These are phyloP conservation scores for Eleginops maclovinus DNA, from an alignment of 2,113 vertebrate species.

Conservation along the genomic window DNA sequence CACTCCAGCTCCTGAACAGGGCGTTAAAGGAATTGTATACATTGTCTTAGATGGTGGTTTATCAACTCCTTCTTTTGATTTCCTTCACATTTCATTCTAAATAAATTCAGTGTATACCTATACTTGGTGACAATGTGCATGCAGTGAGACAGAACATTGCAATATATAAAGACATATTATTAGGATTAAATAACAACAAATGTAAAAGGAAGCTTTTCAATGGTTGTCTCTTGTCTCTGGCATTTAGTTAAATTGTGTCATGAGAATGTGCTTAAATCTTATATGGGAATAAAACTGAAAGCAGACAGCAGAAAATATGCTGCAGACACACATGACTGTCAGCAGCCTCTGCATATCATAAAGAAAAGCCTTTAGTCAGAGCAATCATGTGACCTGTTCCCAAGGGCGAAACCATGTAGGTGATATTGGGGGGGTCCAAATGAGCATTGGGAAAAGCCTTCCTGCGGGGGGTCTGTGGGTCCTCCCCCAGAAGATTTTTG, in stretches of 20 bases:
- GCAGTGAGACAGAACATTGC: background rate
- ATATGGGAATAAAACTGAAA: constrained; percentile 15
- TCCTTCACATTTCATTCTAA: background rate
- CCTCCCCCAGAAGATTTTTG: too few species aligned
- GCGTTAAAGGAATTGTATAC: background rate
- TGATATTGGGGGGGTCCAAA: too few species aligned
- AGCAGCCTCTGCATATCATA: constrained; percentile 40
- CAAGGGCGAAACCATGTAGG: too few species aligned
- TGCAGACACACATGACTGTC: constrained; percentile 51
- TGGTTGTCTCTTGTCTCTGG: background rate
- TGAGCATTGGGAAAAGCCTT: too few species aligned
- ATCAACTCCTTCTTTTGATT: background rate
- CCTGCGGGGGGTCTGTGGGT: too few species aligned
- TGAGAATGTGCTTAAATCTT: background rate
- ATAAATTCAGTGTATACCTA: too few species aligned
- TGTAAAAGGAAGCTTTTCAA: background rate
- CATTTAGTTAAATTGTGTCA: background rate
- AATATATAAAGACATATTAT: background rate
- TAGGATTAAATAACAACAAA: background rate
- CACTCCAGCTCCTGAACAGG: background rate
- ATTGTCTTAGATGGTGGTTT: background rate
- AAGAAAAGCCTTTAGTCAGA: constrained; percentile 4
- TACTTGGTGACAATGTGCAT: background rate
- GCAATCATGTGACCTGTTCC: constrained; percentile 53
- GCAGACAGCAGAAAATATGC: constrained; percentile 8